A percentile compares a stretch with the other conserved stretches of the same genome.
Conservation (phyloP, 2,888 invertebrate species). For the Drosophila picticornis region DNA sequence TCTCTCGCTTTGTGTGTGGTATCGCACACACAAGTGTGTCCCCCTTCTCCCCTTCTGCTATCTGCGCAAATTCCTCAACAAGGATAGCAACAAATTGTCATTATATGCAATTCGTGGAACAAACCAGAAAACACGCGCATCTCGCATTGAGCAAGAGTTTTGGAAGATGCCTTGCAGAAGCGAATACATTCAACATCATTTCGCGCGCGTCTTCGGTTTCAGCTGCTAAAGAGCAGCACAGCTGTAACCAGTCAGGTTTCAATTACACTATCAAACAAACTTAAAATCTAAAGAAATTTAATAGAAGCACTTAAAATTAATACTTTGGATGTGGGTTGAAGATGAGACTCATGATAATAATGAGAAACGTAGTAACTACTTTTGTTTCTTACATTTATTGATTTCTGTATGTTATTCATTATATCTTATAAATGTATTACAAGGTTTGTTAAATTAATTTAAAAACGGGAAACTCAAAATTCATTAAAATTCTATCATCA, state of each 20-base stretch:
- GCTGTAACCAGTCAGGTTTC: conserved; percentile 35
- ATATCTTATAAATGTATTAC: neutral
- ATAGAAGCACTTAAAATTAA: conserved; percentile 1
- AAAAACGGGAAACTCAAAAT: neutral
- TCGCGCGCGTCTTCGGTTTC: conserved; percentile 21
- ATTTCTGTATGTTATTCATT: neutral
- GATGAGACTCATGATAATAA: neutral
- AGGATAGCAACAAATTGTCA: conserved; percentile 58
- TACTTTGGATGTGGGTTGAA: neutral
- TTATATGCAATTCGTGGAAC: conserved; percentile 64
- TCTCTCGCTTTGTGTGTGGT: conserved; percentile 28
- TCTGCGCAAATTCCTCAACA: conserved; percentile 4
- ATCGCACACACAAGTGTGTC: conserved; percentile 51
- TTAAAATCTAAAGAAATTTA: neutral
- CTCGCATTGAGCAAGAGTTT: conserved; percentile 25
- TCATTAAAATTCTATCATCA: neutral
- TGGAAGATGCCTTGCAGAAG: conserved; percentile 9
- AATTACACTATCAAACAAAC: conserved; percentile 33
- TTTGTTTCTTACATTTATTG: neutral
- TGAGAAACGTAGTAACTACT: neutral
- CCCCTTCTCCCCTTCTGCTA: neutral
- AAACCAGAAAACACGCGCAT: conserved; percentile 47
- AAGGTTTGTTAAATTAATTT: neutral
- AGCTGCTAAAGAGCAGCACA: conserved; percentile 20
- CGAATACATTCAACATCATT: conserved; percentile 40